Conservation (phyloP, 2,888 invertebrate species). For the Aleiodes testaceus region DNA sequence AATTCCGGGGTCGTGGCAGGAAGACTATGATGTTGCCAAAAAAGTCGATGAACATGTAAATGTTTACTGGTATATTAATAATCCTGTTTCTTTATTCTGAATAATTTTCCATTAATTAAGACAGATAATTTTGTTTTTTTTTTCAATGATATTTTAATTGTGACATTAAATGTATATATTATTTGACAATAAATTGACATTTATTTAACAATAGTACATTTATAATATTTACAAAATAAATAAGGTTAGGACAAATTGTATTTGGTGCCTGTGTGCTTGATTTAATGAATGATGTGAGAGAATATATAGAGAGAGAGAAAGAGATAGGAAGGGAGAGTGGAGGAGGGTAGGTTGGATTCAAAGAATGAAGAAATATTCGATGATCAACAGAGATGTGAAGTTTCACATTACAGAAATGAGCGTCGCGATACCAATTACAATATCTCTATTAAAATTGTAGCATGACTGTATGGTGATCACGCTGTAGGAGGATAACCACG, state of each 20-base stretch:
- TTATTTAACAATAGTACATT: conserved; percentile 67
- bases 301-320: conserved; percentile 29
- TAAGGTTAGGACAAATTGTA: conserved; percentile 62
- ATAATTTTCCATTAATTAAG: neutral
- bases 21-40: conserved; percentile 18
- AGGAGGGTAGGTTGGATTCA: neutral
- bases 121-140: no score
- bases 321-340: conserved; percentile 43
- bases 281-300: conserved; percentile 50
- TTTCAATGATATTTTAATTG: conserved; percentile 38
- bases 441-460: conserved; percentile 5
- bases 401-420: conserved; percentile 53
- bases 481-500: neutral
- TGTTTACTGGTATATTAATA: conserved; percentile 8
- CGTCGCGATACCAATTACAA: conserved; percentile 45
- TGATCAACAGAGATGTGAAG: conserved; percentile 32
- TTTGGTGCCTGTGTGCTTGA: conserved; percentile 54
- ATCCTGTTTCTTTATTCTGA: neutral
- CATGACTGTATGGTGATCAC: neutral
- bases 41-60: conserved; percentile 14
- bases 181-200: conserved; percentile 60
- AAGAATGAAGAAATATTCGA: conserved; percentile 10
- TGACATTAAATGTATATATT: conserved; percentile 66
- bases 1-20: neutral
- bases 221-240: conserved; percentile 72